Evolutionary conservation across 2,797 vertebrate genomes (phyloP), one percentile per base, ranked within the genome.

Genomic region (Gadopsis bispinosus): DNA sequence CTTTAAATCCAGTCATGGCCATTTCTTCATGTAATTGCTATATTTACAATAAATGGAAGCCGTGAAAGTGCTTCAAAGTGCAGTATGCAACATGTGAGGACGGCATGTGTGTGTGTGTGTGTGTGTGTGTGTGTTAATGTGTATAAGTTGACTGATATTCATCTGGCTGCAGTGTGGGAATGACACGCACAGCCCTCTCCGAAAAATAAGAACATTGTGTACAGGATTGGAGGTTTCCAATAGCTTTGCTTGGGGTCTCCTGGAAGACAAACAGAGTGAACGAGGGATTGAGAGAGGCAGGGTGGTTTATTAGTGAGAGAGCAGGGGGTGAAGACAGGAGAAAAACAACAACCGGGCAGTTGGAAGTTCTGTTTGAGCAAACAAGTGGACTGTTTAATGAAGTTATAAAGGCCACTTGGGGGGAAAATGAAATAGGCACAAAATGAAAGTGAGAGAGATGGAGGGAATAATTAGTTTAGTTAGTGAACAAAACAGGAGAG

Each of bases 161-260:
- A 83, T 87, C 65, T 88, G 84, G 85, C 71, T 74, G 72, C 68
- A 39, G 59, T 72, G 63, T 84, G 79, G 68, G 73, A 85, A 81
- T 72, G 73, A 76, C 78, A 81, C 9, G 31, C 73, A 78, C 35
- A 22, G 61, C 54, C 76, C 55, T 55, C 26, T 65, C 43, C 3
- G 9, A 81, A 90, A 88, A 90, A 88, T 65, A 50, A 83, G 73
- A 93, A 92, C 90, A 91, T 77, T 77, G 51, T 90, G 91, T 90
- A 61, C 71, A 54, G 70, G 51, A 72, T 45, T 55, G 29, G 76
- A 70, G 74, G 73, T 69, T 85, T 87, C 83, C 76, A 89, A 47
- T 76, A 4, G 0, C 92, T 93, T 88, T 90, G 85, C 86, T 93
- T 90, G 88, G 89, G 90, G 91, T 89, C 84, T 74, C 79, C 58